These are phyloP conservation scores for Serranus cabrilla DNA, from an alignment of 2,797 vertebrate genomes.

Conservation along the genomic window DNA sequence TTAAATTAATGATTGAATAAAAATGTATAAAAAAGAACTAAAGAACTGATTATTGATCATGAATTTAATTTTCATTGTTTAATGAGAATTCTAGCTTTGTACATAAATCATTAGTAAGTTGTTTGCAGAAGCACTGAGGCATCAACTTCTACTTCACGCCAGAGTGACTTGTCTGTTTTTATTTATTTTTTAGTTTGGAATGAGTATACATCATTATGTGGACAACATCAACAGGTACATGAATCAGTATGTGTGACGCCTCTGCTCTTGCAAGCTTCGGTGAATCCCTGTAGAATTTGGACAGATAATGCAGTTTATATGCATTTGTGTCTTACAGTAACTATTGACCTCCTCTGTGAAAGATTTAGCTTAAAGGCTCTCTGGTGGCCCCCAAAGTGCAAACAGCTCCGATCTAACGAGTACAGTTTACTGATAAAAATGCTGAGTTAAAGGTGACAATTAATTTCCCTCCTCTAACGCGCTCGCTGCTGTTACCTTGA, in stretches of 20 bases:
- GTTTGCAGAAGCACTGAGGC: not conserved
- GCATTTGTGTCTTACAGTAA: slow-evolving; percentile 10
- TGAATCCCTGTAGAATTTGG: not conserved
- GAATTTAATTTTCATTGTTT: not conserved
- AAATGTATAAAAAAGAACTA: not conserved
- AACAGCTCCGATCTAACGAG: slow-evolving; percentile 53
- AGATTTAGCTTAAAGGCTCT: slow-evolving; percentile 25
- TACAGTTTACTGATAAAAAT: slow-evolving; percentile 44
- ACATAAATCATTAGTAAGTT: slow-evolving; percentile 10
- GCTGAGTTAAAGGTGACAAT: slow-evolving; percentile 48
- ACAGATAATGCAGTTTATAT: slow-evolving; percentile 8
- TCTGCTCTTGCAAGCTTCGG: not conserved
- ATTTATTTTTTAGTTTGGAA: not conserved
- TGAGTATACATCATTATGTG: not conserved
- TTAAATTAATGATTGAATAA: too few species aligned
- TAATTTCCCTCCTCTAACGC: slow-evolving; percentile 30
- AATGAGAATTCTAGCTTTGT: not conserved
- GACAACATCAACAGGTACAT: not conserved
- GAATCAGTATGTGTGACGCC: not conserved
- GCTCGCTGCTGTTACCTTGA: slow-evolving; percentile 51
- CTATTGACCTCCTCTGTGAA: slow-evolving; percentile 1
- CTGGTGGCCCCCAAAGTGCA: slow-evolving; percentile 13
- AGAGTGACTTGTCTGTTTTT: not conserved
- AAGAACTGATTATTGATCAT: not conserved
- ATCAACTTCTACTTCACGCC: not conserved